Evolutionary conservation across 2,113 vertebrate genomes (phyloP).

Genomic region (Crotalus helleri): DNA sequence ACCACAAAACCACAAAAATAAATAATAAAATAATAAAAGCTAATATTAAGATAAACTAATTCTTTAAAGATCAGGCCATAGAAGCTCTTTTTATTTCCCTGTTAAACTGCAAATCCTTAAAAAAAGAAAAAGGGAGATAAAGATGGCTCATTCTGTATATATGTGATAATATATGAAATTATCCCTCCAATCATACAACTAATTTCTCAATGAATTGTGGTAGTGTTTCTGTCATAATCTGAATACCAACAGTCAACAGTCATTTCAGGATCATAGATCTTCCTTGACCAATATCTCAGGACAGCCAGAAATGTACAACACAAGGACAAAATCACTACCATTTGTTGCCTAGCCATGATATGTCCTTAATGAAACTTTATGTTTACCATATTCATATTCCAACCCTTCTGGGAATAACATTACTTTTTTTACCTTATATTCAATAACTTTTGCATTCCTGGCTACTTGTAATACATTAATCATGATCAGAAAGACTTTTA

Average conservation of each 20-base stretch:
- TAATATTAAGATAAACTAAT: background rate
- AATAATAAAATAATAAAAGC: background rate
- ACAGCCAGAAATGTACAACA: background rate
- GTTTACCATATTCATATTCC: background rate
- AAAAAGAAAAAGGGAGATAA: background rate
- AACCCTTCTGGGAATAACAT: background rate
- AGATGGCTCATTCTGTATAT: background rate
- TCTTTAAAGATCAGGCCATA: background rate
- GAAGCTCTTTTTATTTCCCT: background rate
- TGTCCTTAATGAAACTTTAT: background rate
- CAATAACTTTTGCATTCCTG: background rate
- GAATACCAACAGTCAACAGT: background rate
- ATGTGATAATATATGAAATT: background rate
- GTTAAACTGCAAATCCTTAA: background rate
- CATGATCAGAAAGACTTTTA: background rate
- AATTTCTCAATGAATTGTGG: background rate
- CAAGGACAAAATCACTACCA: background rate
- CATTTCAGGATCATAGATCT: background rate
- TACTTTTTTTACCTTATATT: background rate
- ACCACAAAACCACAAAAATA: background rate
- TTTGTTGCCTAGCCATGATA: background rate
- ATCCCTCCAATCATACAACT: background rate
- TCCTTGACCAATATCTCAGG: background rate
- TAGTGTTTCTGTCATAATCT: background rate
- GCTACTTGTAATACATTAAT: background rate